A percentile compares a stretch with the other conserved stretches of the same genome.
These are phyloP conservation scores for Peromyscus eremicus DNA, from an alignment of 2,797 vertebrate species.

Conservation along the genomic window DNA sequence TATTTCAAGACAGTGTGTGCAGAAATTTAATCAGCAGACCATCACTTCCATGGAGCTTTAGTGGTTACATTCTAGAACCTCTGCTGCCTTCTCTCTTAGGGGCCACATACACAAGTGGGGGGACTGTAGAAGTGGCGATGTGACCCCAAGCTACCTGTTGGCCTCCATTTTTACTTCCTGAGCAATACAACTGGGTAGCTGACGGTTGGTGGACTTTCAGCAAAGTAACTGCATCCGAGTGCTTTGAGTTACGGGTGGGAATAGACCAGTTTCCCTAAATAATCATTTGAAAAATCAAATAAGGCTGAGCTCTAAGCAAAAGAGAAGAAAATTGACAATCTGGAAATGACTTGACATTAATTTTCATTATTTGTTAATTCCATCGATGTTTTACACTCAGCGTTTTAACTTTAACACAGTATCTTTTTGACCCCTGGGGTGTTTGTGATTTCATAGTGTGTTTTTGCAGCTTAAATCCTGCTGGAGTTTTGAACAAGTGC, in stretches of 20 bases:
- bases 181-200: not conserved
- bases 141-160: not conserved
- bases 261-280: not conserved
- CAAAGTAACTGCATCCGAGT: not conserved
- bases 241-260: constrained; percentile 13
- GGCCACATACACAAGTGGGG: not conserved
- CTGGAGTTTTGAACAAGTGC: not conserved
- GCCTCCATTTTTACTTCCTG: not conserved
- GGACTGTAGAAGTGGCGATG: not conserved
- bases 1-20: constrained; percentile 61
- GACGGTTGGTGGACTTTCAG: not conserved
- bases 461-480: not conserved
- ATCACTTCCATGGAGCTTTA: constrained; percentile 44
- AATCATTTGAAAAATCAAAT: constrained; percentile 42
- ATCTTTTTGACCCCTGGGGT: not conserved
- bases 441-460: not conserved
- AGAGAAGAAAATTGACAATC: not conserved
- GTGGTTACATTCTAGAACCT: constrained; percentile 1
- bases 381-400: not conserved
- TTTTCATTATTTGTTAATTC: constrained; percentile 8
- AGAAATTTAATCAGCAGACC: constrained; percentile 70
- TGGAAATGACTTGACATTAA: not conserved
- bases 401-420: constrained; percentile 38
- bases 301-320: constrained; percentile 11
- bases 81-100: not conserved